Evolutionary conservation across 2,113 vertebrate genomes (phyloP).

Genomic region (Percopsis transmontana): DNA sequence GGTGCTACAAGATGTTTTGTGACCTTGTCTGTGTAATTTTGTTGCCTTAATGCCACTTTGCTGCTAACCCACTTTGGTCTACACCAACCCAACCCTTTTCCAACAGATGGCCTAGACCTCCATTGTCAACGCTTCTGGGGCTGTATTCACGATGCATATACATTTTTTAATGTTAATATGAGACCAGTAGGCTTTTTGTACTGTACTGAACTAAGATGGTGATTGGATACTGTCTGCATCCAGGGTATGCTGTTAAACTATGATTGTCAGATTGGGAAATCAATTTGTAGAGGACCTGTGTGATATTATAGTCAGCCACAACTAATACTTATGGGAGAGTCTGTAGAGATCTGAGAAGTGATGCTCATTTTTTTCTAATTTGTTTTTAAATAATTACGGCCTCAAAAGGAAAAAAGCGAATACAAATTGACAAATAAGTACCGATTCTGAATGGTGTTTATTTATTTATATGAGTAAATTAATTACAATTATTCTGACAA

Average conservation of each 20-base stretch:
- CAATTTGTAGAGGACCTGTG: conserved; percentile 7
- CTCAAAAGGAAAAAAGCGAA: too few relatives aligned
- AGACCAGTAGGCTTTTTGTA: conserved; percentile 29
- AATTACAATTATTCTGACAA: conserved; percentile 2
- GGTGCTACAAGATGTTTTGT: conserved; percentile 17
- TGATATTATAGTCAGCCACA: not conserved
- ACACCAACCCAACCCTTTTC: conserved; percentile 29
- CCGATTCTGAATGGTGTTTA: too few relatives aligned
- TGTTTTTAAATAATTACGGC: too few relatives aligned
- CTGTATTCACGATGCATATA: conserved; percentile 21
- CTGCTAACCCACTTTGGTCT: not conserved
- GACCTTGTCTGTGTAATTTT: conserved; percentile 37
- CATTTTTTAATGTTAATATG: conserved; percentile 20
- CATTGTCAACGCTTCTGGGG: conserved; percentile 28
- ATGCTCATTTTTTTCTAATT: not conserved
- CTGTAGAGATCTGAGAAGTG: conserved; percentile 5
- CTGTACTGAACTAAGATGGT: not conserved
- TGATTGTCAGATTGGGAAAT: not conserved
- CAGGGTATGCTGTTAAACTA: conserved; percentile 6
- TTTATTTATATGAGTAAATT: too few relatives aligned
- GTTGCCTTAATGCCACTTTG: conserved; percentile 31
- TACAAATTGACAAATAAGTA: too few relatives aligned
- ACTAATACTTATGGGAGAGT: conserved; percentile 9
- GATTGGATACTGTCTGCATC: not conserved
- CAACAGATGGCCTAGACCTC: conserved; percentile 30